phyloP scores from a whole-genome alignment of 1,140 invertebrate species.

The Tenebrio molitor region DNA sequence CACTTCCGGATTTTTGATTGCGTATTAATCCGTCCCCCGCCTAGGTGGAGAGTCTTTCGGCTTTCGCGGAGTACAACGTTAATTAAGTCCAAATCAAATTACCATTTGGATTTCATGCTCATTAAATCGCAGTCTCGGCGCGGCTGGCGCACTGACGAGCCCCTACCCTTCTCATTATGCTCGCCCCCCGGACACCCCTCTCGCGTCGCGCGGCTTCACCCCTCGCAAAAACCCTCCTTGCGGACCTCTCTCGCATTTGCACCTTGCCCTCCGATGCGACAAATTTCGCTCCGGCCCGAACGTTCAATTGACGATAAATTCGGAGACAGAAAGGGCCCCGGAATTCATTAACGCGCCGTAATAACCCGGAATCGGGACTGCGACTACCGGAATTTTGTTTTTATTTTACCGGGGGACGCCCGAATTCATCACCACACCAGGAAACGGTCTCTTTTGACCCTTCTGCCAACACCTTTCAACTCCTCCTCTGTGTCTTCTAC shows the following conservation, averaged over 20 bases:
- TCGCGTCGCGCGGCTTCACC: background rate
- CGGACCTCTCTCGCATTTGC: constrained; percentile 21
- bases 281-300: constrained; percentile 21
- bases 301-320: constrained; percentile 39
- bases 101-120: constrained; percentile 67
- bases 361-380: constrained; percentile 6
- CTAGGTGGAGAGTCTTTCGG: constrained; percentile 29
- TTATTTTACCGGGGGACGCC: too few relatives aligned
- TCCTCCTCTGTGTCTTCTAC: too few relatives aligned
- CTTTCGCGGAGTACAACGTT: constrained; percentile 56
- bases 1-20: constrained; percentile 5
- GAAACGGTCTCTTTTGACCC: too few relatives aligned
- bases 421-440: too few relatives aligned
- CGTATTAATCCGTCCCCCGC: constrained; percentile 6
- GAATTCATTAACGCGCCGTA: constrained; percentile 28
- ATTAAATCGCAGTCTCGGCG: constrained; percentile 64
- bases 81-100: constrained; percentile 68
- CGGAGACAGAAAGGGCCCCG: background rate
- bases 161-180: constrained; percentile 51
- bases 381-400: constrained; percentile 9
- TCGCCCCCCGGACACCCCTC: constrained; percentile 5
- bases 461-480: too few relatives aligned
- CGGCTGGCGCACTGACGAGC: constrained; percentile 53
- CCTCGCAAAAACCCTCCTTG: constrained; percentile 8
- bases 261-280: constrained; percentile 36